Conservation (phyloP, 2,888 invertebrate genomes). For the Mayetiola destructor region DNA sequence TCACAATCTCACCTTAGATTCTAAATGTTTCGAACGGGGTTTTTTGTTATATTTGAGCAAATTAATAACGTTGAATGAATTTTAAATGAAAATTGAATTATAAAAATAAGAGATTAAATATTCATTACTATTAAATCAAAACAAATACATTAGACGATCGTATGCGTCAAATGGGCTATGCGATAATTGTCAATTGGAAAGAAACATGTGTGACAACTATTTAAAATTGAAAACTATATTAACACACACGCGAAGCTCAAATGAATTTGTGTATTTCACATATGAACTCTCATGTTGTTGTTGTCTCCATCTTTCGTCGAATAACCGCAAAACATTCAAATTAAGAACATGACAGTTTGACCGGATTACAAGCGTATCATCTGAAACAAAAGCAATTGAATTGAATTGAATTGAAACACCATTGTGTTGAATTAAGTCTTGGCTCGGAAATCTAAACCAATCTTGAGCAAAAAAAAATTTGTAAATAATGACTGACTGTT, state of each 20-base stretch:
- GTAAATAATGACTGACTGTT: no score
- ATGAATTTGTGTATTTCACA: background rate
- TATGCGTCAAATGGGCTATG: background rate
- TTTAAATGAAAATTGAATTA: background rate
- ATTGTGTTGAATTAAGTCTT: no score
- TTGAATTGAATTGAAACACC: no score
- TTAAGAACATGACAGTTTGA: no score
- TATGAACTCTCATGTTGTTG: no score
- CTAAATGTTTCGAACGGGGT: background rate
- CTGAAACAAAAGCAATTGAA: no score
- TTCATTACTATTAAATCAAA: no score
- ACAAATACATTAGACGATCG: background rate
- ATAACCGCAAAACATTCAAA: no score
- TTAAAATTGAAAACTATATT: background rate
- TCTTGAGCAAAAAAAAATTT: no score
- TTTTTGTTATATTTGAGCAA: background rate
- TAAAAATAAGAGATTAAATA: background rate
- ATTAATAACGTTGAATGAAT: background rate
- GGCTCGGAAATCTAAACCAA: no score
- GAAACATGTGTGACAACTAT: background rate
- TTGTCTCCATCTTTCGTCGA: no score
- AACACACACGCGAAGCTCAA: background rate
- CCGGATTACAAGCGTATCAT: no score
- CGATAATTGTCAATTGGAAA: conserved; percentile 6
- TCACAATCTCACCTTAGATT: background rate